Evolutionary conservation across 2,888 invertebrate species (phyloP).

Genomic region (Chloroclystis v-ata): DNA sequence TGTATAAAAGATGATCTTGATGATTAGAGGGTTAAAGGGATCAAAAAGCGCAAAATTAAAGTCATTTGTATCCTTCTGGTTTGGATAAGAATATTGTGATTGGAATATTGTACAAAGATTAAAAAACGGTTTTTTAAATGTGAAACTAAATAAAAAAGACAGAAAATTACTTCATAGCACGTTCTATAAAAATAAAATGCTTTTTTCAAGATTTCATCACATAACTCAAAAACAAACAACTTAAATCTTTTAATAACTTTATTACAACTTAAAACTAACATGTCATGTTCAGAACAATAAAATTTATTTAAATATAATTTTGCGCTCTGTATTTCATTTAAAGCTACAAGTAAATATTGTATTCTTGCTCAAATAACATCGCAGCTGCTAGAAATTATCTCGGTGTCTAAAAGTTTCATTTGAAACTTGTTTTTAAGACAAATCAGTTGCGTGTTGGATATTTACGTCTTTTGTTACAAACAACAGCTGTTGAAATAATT

Average conservation of each 20-base stretch:
- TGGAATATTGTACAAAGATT: no score
- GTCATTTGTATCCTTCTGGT: neutral
- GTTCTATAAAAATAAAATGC: no score
- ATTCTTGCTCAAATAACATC: neutral
- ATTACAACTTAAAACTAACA: conserved; percentile 14
- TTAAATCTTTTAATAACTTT: neutral
- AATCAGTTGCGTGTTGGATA: conserved; percentile 3
- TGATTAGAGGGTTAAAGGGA: conserved; percentile 1
- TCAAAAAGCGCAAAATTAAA: neutral
- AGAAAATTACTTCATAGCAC: no score
- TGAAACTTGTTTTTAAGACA: conserved; percentile 6
- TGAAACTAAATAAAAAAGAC: no score
- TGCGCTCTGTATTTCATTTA: neutral
- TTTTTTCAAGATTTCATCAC: no score
- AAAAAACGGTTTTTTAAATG: no score
- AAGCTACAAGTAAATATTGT: neutral
- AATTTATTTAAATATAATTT: conserved; percentile 13
- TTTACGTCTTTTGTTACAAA: neutral
- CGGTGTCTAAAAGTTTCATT: conserved; percentile 11
- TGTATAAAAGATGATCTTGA: conserved; percentile 4
- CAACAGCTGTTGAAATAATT: neutral
- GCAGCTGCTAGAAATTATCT: conserved; percentile 17
- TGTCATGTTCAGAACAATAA: conserved; percentile 21
- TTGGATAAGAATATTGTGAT: neutral
- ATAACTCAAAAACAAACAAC: no score